Conservation (phyloP, 1,140 invertebrate genomes). For the Ceratitis capitata region DNA sequence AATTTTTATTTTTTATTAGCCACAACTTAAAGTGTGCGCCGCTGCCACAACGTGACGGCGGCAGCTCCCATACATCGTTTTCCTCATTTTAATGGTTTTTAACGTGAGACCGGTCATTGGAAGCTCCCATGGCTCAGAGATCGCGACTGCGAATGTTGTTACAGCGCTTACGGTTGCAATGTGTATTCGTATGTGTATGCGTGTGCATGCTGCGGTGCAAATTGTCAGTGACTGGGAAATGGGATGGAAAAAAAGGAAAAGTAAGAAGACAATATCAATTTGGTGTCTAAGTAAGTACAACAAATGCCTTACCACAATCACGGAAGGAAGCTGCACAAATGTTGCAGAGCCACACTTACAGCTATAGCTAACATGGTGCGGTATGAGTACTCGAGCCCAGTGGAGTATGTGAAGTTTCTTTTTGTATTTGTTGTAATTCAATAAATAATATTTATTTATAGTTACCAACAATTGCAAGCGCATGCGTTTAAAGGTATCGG, state of each 20-base stretch:
- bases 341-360: slow-evolving; percentile 5
- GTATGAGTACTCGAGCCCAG: no score
- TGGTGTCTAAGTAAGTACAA: not conserved
- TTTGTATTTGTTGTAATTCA: not conserved
- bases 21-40: slow-evolving; percentile 20
- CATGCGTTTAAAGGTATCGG: not conserved
- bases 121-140: not conserved
- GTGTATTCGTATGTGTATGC: not conserved
- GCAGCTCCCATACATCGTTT: slow-evolving; percentile 30
- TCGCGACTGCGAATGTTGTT: not conserved
- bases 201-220: not conserved
- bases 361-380: slow-evolving; percentile 44
- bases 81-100: slow-evolving; percentile 25
- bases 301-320: not conserved
- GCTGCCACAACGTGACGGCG: not conserved
- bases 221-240: not conserved
- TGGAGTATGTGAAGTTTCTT: not conserved
- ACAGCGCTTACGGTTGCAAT: not conserved
- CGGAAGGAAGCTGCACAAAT: slow-evolving; percentile 44
- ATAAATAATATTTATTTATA: not conserved
- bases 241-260: not conserved
- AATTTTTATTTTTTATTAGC: slow-evolving; percentile 38
- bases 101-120: slow-evolving; percentile 10
- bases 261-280: not conserved
- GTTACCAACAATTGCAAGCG: not conserved